Evolutionary conservation across 2,113 vertebrate species (phyloP), one percentile per base, ranked within the genome.

Genomic region (Cromileptes altivelis): DNA sequence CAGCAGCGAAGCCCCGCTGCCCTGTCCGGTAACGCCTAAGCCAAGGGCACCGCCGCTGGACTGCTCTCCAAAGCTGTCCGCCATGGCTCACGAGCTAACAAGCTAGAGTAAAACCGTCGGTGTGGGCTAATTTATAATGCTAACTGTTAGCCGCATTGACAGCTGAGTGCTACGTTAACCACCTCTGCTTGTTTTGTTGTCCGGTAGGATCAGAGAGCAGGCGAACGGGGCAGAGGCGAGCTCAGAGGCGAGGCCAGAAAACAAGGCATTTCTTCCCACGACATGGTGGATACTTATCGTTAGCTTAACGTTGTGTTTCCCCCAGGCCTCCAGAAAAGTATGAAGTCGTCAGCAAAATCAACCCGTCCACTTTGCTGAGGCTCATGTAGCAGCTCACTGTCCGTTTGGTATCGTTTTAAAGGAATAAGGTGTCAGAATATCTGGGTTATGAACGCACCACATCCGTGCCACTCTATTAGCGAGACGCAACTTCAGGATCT

Each of bases 41-140:
- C 91, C 89, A 52, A 89, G 84, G 40, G 83, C 90, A 65, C 89
- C 61, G 33, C 77, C 89, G 75, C 82, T 86, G 74, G 85, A 82
- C 88, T 87, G 82, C 7, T 93, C 90, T 47, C 84, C 94, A 8
- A 82, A 83, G 79, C 91, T 92, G 85, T 96, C 95, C 80, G 95
- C 95, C 95, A 96, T 96, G 63, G 82, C 87, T 55, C 80, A 9
- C 40, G 6, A 74, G 74, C 73, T 89, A 85, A 25, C 58, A 71
- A 61, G 82, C 86, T 85, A 56, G 9, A 69, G 30, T 64, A 42
- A 75, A 81, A 61, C 53, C 61, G 74, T 27, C 15, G 75, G n/a
- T 70, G 64, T 63, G 68, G 40, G 64, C 81, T 70, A 76, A 47
- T 74, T 33, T 37, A 40, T 37, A 30, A n/a, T 13, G 73, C 63